Base-by-base conservation (phyloP, 1,140 invertebrate genomes). In the Temnothorax nylanderi region DNA sequence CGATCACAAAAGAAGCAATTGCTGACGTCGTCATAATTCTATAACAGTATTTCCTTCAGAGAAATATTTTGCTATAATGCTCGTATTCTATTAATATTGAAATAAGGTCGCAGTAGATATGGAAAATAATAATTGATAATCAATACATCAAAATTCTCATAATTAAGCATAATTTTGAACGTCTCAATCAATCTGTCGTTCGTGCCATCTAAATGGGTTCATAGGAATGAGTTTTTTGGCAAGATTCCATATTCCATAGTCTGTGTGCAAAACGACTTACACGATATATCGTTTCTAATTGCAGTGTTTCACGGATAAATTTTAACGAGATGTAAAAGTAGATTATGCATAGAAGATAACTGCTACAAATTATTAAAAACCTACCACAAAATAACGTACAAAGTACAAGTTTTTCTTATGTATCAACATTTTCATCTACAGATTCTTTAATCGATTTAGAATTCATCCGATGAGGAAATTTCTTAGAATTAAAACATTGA, bases 221-320 rank as follows among this genome's bases (percentile, higher is more conserved):
- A 26, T 26, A 26, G 26, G 3, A 80, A 67, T 67, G 13, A 54
- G 34, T 2, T 78, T 69, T 80, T 69, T 80, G 62, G 62, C 47
- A 67, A 67, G 13, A 37, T 67, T 80, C 34, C 32, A 54, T 62
- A 47, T 41, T 41, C 37, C 37, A 41, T 41, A 6, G 32, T 47
- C 16, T 69, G 32, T 41, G 13, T 18, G 47, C 44, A 78, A 78
- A 80, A 80, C 32, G n/a, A 67, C 4, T 13, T 3, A 77, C 3
- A 64, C 7, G 26, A 67, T 54, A 41, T 8, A 5, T 41, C 16
- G 2, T 47, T 51, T 37, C 8, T 54, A 41, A 69, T 37, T 54
- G 44, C 13, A 51, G 18, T 18, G 16, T 37, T 54, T 65, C 2
- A 67, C 8, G 11, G 54, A 41, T 0, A 80, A 60, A 62, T 34